Percentiles rank a stretch among this genome's conserved stretches.
These are phyloP conservation scores for Apeira syringaria DNA, from an alignment of 2,888 invertebrate genomes.

Conservation along the genomic window DNA sequence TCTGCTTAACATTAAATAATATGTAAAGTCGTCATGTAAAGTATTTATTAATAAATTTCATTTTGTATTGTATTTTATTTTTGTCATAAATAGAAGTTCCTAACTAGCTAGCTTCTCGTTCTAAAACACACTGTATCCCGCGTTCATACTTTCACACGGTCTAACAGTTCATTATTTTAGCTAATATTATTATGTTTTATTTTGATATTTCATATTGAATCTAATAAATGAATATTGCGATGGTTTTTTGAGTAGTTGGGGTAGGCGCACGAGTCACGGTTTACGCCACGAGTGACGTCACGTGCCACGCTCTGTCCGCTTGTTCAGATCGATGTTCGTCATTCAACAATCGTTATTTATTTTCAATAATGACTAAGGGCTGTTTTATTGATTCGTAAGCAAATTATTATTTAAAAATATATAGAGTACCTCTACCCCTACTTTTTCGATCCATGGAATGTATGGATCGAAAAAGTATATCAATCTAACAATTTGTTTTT, in stretches of 20 bases:
- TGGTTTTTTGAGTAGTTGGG: slow-evolving; percentile 45
- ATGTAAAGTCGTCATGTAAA: slow-evolving; percentile 73
- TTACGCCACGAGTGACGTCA: slow-evolving; percentile 5
- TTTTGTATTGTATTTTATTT: slow-evolving; percentile 54
- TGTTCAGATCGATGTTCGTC: too few relatives aligned
- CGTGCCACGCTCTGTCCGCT: neutral
- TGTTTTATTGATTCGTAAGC: too few relatives aligned
- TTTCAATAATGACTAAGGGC: too few relatives aligned
- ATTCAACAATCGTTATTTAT: too few relatives aligned
- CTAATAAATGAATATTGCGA: slow-evolving; percentile 50
- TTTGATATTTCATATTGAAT: slow-evolving; percentile 48
- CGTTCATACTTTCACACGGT: slow-evolving; percentile 46
- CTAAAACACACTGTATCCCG: slow-evolving; percentile 58
- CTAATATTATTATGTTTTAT: slow-evolving; percentile 46
- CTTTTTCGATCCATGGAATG: too few relatives aligned
- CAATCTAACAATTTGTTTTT: too few relatives aligned
- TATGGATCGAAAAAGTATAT: too few relatives aligned
- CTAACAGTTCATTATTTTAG: slow-evolving; percentile 45
- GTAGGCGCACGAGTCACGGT: slow-evolving; percentile 3
- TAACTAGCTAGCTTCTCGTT: slow-evolving; percentile 78
- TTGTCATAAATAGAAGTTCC: slow-evolving; percentile 79
- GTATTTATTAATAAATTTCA: slow-evolving; percentile 76
- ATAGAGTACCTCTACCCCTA: too few relatives aligned
- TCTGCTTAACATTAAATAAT: slow-evolving; percentile 46
- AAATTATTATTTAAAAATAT: too few relatives aligned